These are phyloP conservation scores for Garra rufa DNA, from an alignment of 2,113 vertebrate species.

Conservation along the genomic window DNA sequence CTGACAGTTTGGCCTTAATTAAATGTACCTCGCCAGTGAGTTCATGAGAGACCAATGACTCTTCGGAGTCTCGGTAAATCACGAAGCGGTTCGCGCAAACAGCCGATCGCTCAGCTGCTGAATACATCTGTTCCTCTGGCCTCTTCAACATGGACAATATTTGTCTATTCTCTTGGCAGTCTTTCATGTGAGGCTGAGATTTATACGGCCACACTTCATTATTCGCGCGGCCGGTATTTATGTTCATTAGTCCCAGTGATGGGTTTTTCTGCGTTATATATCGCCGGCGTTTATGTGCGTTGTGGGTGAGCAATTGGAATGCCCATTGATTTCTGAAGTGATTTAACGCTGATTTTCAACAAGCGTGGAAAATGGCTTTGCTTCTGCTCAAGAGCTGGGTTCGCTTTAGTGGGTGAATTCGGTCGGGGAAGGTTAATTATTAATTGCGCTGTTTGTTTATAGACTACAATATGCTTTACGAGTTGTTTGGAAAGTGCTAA, in stretches of 20 bases:
- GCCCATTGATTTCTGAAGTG: conserved; percentile 54
- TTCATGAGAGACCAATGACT: conserved; percentile 35
- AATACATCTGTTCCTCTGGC: conserved; percentile 36
- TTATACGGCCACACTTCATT: conserved; percentile 53
- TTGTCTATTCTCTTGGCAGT: conserved; percentile 49
- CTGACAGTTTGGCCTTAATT: conserved; percentile 53
- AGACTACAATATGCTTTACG: conserved; percentile 30
- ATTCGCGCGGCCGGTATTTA: conserved; percentile 28
- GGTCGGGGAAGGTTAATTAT: conserved; percentile 52
- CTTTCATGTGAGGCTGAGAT: conserved; percentile 44
- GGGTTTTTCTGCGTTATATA: conserved; percentile 43
- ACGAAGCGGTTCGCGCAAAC: conserved; percentile 32
- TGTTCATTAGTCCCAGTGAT: conserved; percentile 47
- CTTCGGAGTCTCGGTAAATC: conserved; percentile 49
- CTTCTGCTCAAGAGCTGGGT: conserved; percentile 19
- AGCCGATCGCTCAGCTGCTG: conserved; percentile 18
- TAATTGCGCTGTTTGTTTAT: conserved; percentile 47
- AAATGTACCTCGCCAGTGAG: conserved; percentile 20
- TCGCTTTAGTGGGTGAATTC: conserved; percentile 19
- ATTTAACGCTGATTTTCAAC: conserved; percentile 55
- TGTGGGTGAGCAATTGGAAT: conserved; percentile 40
- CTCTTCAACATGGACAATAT: conserved; percentile 27
- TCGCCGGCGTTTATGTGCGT: conserved; percentile 24
- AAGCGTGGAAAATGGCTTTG: conserved; percentile 51
- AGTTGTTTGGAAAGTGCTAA: conserved; percentile 26